These are phyloP conservation scores for Eubasilissa regina DNA, from an alignment of 1,140 invertebrate species.

Conservation along the genomic window DNA sequence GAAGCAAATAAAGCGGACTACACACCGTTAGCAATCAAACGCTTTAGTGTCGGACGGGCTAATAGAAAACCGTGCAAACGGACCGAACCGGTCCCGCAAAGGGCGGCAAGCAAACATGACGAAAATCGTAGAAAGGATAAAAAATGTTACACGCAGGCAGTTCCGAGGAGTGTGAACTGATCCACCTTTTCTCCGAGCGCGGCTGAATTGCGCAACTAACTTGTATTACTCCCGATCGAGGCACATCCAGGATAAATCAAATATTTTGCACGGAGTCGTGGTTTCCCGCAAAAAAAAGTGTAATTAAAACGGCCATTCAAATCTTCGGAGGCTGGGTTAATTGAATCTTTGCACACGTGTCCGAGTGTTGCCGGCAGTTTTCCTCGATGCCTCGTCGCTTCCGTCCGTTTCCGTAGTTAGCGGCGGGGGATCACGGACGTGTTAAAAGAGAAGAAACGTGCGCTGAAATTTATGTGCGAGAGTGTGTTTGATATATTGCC, in stretches of 20 bases:
- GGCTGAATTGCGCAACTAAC: background rate
- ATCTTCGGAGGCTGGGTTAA: background rate
- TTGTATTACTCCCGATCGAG: background rate
- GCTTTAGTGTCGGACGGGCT: constrained; percentile 26
- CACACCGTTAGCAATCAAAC: constrained; percentile 40
- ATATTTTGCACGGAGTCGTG: background rate
- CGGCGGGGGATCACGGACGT: constrained; percentile 42
- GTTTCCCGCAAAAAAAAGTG: background rate
- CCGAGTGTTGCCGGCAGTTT: constrained; percentile 30
- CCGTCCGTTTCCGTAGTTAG: constrained; percentile 22
- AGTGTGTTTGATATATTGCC: constrained; percentile 59
- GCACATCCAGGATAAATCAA: background rate
- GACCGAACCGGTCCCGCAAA: background rate
- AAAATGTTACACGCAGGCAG: background rate
- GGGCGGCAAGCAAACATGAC: background rate
- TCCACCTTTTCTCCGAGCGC: background rate
- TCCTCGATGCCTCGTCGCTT: constrained; percentile 1
- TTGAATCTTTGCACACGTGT: constrained; percentile 26
- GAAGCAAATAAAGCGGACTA: constrained; percentile 40
- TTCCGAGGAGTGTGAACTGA: background rate
- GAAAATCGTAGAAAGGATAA: constrained; percentile 1
- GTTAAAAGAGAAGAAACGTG: constrained; percentile 57
- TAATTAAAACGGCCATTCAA: background rate
- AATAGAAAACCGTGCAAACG: constrained; percentile 19
- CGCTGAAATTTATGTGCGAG: constrained; percentile 56